Percentiles rank a stretch among this genome's conserved stretches.
phyloP scores from a whole-genome alignment of 2,888 invertebrate species.

The Dugesia japonica region DNA sequence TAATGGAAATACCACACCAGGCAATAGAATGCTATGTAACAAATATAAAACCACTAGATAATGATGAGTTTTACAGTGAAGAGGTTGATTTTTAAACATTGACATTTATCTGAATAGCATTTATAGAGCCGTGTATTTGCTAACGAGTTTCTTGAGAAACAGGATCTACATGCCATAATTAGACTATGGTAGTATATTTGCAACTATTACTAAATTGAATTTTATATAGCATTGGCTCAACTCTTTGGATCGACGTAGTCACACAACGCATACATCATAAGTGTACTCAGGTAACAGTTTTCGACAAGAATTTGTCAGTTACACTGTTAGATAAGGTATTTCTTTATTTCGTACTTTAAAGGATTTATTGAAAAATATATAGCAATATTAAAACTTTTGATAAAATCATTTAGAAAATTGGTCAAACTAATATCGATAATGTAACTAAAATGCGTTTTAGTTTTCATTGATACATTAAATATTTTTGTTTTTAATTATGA shows the following conservation, averaged over 20 bases:
- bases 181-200: not conserved
- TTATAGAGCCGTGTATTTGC: not conserved
- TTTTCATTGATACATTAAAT: no score
- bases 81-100: not conserved
- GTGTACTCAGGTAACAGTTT: not conserved
- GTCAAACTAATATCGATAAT: no score
- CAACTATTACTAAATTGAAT: no score
- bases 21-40: not conserved
- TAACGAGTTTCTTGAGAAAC: not conserved
- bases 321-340: not conserved
- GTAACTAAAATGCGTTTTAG: no score
- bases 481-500: no score
- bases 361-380: no score
- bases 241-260: constrained; percentile 4
- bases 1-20: not conserved
- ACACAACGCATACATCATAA: not conserved
- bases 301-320: constrained; percentile 12
- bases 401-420: no score
- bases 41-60: not conserved
- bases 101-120: not conserved
- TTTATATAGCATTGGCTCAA: not conserved
- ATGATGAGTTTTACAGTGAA: not conserved
- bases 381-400: no score
- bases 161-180: not conserved
- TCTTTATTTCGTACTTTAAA: not conserved